phyloP scores from a whole-genome alignment of 2,797 vertebrate species.

The Thalassophryne amazonica region DNA sequence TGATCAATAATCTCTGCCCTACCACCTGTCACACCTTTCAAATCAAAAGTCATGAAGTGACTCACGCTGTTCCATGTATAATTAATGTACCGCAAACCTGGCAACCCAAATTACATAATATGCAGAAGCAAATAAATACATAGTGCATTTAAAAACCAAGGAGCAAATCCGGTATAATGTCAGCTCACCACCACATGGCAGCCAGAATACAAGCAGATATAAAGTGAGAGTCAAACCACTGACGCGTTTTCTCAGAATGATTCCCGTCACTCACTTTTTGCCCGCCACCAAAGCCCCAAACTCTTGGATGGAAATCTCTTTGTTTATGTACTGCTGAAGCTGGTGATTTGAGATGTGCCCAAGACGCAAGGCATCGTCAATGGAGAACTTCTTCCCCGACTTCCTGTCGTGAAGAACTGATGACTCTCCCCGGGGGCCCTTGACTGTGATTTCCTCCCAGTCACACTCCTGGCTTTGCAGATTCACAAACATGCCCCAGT shows the following conservation, averaged over 20 bases:
- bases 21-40: neutral
- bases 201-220: constrained; percentile 9
- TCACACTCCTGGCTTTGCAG: constrained; percentile 96
- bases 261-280: constrained; percentile 62
- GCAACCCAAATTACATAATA: too few species aligned
- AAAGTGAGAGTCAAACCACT: constrained; percentile 13
- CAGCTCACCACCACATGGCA: constrained; percentile 29
- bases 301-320: constrained; percentile 96
- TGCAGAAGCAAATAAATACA: constrained; percentile 55
- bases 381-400: constrained; percentile 93
- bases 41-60: constrained; percentile 1
- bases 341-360: constrained; percentile 85
- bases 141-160: constrained; percentile 18
- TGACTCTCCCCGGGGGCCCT: constrained; percentile 89
- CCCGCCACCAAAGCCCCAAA: constrained; percentile 92
- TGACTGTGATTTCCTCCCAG: constrained; percentile 95
- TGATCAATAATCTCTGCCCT: constrained; percentile 5
- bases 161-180: constrained; percentile 14
- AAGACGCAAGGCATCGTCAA: constrained; percentile 87
- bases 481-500: constrained; percentile 97
- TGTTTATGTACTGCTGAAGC: constrained; percentile 89
- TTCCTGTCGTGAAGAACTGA: constrained; percentile 94
- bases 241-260: neutral
- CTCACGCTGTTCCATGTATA: constrained; percentile 8
- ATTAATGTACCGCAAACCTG: constrained; percentile 5